Percentiles rank a stretch among this genome's conserved stretches.
Evolutionary conservation across 2,113 vertebrate species (phyloP).

Genomic region (Scortum barcoo): DNA sequence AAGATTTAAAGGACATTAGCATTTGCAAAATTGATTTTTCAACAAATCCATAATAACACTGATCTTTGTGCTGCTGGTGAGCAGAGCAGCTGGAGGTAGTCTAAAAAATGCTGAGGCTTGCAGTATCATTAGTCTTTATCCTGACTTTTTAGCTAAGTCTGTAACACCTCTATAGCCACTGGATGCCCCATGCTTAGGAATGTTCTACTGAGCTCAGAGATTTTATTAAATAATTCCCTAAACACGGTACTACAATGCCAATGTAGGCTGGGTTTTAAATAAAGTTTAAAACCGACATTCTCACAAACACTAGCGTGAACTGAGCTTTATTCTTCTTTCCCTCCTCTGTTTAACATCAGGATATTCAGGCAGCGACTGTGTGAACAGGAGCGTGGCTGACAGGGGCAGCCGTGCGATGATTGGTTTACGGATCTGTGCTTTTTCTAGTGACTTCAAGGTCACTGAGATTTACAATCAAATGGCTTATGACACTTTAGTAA

Average conservation of each 20-base stretch:
- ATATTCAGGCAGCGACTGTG: constrained; percentile 81
- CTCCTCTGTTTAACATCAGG: constrained; percentile 80
- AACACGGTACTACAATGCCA: constrained; percentile 7
- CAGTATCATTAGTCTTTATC: constrained; percentile 70
- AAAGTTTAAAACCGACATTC: constrained; percentile 43
- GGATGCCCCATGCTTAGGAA: constrained; percentile 17
- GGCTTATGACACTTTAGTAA: constrained; percentile 90
- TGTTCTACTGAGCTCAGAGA: constrained; percentile 26
- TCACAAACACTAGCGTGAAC: constrained; percentile 53
- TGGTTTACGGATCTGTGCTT: constrained; percentile 93
- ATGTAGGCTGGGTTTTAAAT: constrained; percentile 56
- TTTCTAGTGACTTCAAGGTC: constrained; percentile 94
- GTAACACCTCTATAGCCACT: constrained; percentile 50
- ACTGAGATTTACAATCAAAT: constrained; percentile 93
- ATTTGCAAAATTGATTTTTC: constrained; percentile 77
- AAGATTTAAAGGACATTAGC: constrained; percentile 83
- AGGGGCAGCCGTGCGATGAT: constrained; percentile 91
- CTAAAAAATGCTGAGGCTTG: constrained; percentile 73
- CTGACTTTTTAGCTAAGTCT: constrained; percentile 62
- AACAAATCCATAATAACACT: constrained; percentile 82
- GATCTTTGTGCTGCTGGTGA: constrained; percentile 76
- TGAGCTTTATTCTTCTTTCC: constrained; percentile 59
- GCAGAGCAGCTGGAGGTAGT: constrained; percentile 57
- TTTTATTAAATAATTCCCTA: constrained; percentile 42
- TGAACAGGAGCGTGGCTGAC: constrained; percentile 90